Percentiles rank a stretch among this genome's conserved stretches.
Evolutionary conservation across 2,113 vertebrate genomes (phyloP).

Genomic region (Stercorarius parasiticus): DNA sequence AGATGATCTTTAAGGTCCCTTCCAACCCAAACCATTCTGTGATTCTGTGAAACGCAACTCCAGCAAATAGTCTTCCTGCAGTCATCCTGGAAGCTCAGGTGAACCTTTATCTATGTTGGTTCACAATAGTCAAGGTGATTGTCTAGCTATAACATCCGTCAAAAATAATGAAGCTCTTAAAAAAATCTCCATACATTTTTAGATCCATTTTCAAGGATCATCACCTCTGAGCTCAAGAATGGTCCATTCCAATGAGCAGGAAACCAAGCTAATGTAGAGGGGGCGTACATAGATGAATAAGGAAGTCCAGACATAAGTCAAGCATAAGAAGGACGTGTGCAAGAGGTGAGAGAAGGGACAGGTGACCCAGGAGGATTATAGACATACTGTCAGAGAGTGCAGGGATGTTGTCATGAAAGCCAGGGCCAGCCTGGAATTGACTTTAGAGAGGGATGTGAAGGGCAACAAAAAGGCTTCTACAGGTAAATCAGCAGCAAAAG

Average conservation of each 20-base stretch:
- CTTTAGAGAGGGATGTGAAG: neutral
- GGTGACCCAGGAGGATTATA: neutral
- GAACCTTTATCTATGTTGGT: neutral
- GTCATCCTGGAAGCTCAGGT: neutral
- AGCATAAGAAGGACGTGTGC: neutral
- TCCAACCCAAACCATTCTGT: too few relatives aligned
- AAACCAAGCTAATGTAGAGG: neutral
- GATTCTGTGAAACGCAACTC: neutral
- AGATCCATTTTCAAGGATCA: neutral
- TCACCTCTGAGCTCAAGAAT: neutral
- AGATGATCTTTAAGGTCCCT: too few relatives aligned
- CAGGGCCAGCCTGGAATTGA: neutral
- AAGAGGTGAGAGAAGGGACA: neutral
- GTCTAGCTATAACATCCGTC: neutral
- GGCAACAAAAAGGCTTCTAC: neutral
- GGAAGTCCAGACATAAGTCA: neutral
- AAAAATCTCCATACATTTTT: neutral
- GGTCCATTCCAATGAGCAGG: neutral
- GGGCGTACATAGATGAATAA: neutral
- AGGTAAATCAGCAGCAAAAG: neutral
- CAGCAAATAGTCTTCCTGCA: neutral
- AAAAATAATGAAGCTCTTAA: neutral
- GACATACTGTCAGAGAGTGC: neutral
- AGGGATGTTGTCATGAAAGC: neutral
- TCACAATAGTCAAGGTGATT: neutral